Evolutionary conservation across 2,888 invertebrate species (phyloP), one percentile per base, ranked within the genome.

Genomic region (Platycnemis pennipes): DNA sequence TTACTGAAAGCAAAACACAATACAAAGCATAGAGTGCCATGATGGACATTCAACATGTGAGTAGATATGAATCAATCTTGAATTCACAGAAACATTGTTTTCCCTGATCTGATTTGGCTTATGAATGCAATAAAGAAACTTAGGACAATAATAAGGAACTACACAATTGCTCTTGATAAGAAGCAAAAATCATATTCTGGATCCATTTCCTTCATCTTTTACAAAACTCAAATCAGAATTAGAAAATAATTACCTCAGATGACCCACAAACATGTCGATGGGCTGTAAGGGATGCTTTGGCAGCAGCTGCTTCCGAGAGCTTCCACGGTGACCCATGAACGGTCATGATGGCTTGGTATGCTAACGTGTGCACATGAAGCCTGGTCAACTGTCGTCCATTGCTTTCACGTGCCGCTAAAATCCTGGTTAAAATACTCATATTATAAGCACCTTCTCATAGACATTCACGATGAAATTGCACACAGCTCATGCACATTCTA

Each of bases 301-400:
- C 98, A 2, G 98, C 98, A 0, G 98, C 98, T 31, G 98, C 98
- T 96, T 97, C 97, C 0, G 98, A 98, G 95, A 98, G 97, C 95
- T 98, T 98, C 99, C 99, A 99, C 13, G 97, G 96, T 0, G 98
- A 97, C 88, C 97, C 97, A 95, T 97, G 97, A 0, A 97, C 97
- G 0, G 98, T 98, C 95, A 99, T 96, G 95, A 99, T 98, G 5
- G 98, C 98, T 96, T 99, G 99, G 96, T 98, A 99, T n/a, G 99
- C 98, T 95, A 99, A 96, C 0, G 99, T 98, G 96, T 99, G 99
- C 0, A 99, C 98, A 96, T 99, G 99, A 56, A 99, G 97, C 94
- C 99, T 97, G 0, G 98, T 98, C 37, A 99, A 96, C 63, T 56
- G 91, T n/a, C 91, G 37, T 44, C 91, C 91, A 26, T 37, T 26